Percentiles rank a stretch among this genome's conserved stretches.
These are phyloP conservation scores for Criorhina ranunculi DNA, from an alignment of 2,888 invertebrate species.

Conservation along the genomic window DNA sequence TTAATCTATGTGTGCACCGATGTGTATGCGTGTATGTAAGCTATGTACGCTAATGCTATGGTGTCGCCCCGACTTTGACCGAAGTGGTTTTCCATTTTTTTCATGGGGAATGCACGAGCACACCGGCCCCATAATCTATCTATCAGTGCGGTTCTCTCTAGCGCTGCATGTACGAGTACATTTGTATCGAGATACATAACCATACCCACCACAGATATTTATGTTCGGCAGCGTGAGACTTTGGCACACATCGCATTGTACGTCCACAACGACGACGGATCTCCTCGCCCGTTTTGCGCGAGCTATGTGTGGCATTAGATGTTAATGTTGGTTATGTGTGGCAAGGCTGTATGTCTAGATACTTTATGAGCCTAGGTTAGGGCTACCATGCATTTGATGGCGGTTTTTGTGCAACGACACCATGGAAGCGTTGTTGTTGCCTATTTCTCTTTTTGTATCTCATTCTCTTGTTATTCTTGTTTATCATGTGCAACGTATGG, in stretches of 20 bases:
- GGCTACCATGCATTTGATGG: constrained; percentile 55
- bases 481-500: constrained; percentile 23
- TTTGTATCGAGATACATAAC: constrained; percentile 22
- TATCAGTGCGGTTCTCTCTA: constrained; percentile 36
- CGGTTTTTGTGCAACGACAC: constrained; percentile 54
- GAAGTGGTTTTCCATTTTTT: constrained; percentile 64
- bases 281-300: constrained; percentile 37
- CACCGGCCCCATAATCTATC: constrained; percentile 47
- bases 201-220: constrained; percentile 39
- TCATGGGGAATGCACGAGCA: constrained; percentile 53
- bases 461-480: constrained; percentile 40
- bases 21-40: background rate
- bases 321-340: constrained; percentile 70
- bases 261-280: constrained; percentile 13
- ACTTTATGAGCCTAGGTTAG: constrained; percentile 71
- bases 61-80: constrained; percentile 72
- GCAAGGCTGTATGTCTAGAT: constrained; percentile 68
- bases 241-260: constrained; percentile 63
- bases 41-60: constrained; percentile 37
- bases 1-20: background rate
- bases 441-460: constrained; percentile 37
- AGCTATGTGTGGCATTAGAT: constrained; percentile 46
- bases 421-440: constrained; percentile 41
- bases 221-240: constrained; percentile 45
- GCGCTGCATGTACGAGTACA: constrained; percentile 10